Evolutionary conservation across 2,113 vertebrate species (phyloP).

Genomic region (Scomber colias): DNA sequence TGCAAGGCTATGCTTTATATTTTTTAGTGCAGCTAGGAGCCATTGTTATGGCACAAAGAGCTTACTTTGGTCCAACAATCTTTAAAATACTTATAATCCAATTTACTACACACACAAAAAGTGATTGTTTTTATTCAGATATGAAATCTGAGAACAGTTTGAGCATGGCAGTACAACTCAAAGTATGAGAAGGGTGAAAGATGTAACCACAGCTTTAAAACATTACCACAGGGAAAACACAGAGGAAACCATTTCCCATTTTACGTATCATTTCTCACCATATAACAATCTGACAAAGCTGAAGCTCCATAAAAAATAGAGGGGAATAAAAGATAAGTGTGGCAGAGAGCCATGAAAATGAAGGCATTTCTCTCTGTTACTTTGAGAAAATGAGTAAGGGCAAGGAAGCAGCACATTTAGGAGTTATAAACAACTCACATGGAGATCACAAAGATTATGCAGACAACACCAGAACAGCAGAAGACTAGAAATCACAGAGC

Average conservation of each 20-base stretch:
- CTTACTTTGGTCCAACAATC: slow-evolving; percentile 22
- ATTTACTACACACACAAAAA: slow-evolving; percentile 26
- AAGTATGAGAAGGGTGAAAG: slow-evolving; percentile 25
- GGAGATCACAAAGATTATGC: slow-evolving; percentile 71
- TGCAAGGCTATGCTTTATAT: slow-evolving; percentile 19
- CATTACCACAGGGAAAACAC: slow-evolving; percentile 44
- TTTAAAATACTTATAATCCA: slow-evolving; percentile 44
- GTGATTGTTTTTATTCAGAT: slow-evolving; percentile 6
- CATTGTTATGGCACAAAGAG: slow-evolving; percentile 12
- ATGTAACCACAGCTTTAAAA: slow-evolving; percentile 43
- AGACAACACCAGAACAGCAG: slow-evolving; percentile 53
- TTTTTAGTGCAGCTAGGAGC: slow-evolving; percentile 19
- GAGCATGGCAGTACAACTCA: background rate
- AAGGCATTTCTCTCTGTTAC: slow-evolving; percentile 60
- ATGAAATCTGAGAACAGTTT: slow-evolving; percentile 44
- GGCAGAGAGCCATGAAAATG: slow-evolving; percentile 56
- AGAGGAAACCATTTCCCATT: slow-evolving; percentile 29
- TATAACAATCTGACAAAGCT: slow-evolving; percentile 58
- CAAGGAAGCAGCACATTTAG: slow-evolving; percentile 70
- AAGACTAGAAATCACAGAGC: slow-evolving; percentile 56
- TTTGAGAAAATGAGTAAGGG: slow-evolving; percentile 43
- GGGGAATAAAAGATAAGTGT: slow-evolving; percentile 75
- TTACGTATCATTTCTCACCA: slow-evolving; percentile 47
- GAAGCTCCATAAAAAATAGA: slow-evolving; percentile 65
- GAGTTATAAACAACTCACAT: slow-evolving; percentile 70